Conservation (phyloP, 2,113 vertebrate genomes). For the Peromyscus maniculatus region DNA sequence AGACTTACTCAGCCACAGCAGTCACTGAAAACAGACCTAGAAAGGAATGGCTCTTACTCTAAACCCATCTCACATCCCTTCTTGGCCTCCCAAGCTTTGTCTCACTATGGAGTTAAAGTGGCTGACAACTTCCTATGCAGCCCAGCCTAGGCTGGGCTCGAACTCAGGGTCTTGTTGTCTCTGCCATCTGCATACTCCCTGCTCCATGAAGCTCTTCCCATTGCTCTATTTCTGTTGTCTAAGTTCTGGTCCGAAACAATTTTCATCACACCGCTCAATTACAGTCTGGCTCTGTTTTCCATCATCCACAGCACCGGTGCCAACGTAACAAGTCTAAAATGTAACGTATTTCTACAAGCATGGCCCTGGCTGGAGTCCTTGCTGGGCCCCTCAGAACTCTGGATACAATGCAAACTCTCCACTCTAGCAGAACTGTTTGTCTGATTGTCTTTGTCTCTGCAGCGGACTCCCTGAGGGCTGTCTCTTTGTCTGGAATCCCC, state of each 20-base stretch:
- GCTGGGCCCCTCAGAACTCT: neutral
- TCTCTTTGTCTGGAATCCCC: neutral
- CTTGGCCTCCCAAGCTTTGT: neutral
- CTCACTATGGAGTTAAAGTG: neutral
- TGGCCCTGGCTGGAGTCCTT: neutral
- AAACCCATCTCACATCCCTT: neutral
- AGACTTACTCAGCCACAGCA: conserved; percentile 27
- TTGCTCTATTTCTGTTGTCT: neutral
- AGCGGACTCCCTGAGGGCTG: neutral
- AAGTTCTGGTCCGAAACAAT: neutral
- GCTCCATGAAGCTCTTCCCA: neutral
- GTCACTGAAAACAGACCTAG: conserved; percentile 38
- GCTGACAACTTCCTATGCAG: neutral
- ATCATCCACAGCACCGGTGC: neutral
- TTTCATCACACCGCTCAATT: neutral
- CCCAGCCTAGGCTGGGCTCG: neutral
- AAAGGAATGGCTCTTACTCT: conserved; percentile 39
- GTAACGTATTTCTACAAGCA: conserved; percentile 11
- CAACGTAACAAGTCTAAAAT: neutral
- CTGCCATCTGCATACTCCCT: neutral
- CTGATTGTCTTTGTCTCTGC: neutral
- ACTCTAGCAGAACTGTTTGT: neutral
- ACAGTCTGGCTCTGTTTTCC: neutral
- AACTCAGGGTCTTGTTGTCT: neutral
- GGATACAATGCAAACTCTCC: conserved; percentile 2